Base-by-base conservation (phyloP, 64 coral and sea anemone genomes). In the Exaiptasia diaphana region DNA sequence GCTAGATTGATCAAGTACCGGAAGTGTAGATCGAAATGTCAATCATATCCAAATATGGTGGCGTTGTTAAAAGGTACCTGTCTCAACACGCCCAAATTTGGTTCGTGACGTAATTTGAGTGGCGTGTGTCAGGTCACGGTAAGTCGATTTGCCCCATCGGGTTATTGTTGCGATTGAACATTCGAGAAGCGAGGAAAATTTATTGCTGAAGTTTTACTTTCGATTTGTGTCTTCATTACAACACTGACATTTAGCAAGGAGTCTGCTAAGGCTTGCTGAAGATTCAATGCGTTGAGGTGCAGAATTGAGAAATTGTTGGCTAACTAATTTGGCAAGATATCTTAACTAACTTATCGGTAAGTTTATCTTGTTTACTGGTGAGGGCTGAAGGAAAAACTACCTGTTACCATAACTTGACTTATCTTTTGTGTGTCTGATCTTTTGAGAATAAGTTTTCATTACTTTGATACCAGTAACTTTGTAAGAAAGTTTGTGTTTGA, bases 101-200 rank as follows among this genome's bases (percentile, higher is more conserved):
- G 91, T 52, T 33, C 38, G 73, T 94, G 91, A 94, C 86, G 91
- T 94, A 85, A 94, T 78, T 70, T 54, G 91, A 53, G 55, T 71
- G 85, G 69, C 69, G 69, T 73, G 41, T 67, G 60, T 79, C 44
- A 88, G 85, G 85, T 77, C 76, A 88, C 62, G 85, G 85, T 76
- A 62, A 56, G 63, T 69, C 68, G 64, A 78, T 76, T 53, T 86
- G 69, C 69, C 44, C 45, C 45, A 28, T 11, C 38, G 41, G 69
- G 38, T 73, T 73, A 73, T 73, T 77, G 56, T 76, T 38, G 71
- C 53, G 72, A 42, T 39, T 73, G 74, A 86, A 77, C 44, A 44
- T 88, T 88, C 75, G 65, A 71, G 85, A 86, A 65, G 22, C 30
- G 32, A 65, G 61, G 61, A 36, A 65, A 37, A 35, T 20, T 35